phyloP scores from a whole-genome alignment of 1,140 invertebrate species.

The Venustaconcha ellipsiformis region DNA sequence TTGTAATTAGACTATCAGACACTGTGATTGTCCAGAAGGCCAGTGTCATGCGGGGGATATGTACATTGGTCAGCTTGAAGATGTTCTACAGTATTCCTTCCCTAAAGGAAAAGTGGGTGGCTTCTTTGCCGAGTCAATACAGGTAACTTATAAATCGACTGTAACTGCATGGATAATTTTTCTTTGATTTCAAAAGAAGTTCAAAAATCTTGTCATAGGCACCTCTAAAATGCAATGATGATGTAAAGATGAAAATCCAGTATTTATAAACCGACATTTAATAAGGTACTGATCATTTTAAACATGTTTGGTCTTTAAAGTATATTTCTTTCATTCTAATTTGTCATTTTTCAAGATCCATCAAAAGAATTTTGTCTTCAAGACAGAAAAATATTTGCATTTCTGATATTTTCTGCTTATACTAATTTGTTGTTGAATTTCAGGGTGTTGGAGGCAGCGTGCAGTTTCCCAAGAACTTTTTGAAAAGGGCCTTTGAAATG shows the following conservation, averaged over 20 bases:
- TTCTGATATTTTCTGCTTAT: neutral
- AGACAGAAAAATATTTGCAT: no score
- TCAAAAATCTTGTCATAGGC: no score
- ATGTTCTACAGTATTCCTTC: constrained; percentile 81
- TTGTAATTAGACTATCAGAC: constrained; percentile 67
- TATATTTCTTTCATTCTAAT: no score
- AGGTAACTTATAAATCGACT: constrained; percentile 71
- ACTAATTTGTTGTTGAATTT: constrained; percentile 31
- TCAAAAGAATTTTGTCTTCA: no score
- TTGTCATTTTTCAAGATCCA: no score
- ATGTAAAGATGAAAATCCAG: no score
- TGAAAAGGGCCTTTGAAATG: constrained; percentile 85
- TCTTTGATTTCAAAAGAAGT: no score
- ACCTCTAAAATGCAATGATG: no score
- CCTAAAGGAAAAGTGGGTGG: constrained; percentile 83
- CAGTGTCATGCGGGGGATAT: constrained; percentile 81
- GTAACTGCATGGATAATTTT: no score
- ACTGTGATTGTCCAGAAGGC: constrained; percentile 76
- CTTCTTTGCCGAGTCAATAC: constrained; percentile 95
- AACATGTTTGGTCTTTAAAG: no score
- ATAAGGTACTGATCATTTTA: no score
- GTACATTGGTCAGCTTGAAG: constrained; percentile 86
- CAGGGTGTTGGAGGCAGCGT: constrained; percentile 90
- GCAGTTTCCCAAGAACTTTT: constrained; percentile 90
- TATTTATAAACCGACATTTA: no score